Conservation (phyloP, 2,797 vertebrate genomes). For the Takifugu rubripes region DNA sequence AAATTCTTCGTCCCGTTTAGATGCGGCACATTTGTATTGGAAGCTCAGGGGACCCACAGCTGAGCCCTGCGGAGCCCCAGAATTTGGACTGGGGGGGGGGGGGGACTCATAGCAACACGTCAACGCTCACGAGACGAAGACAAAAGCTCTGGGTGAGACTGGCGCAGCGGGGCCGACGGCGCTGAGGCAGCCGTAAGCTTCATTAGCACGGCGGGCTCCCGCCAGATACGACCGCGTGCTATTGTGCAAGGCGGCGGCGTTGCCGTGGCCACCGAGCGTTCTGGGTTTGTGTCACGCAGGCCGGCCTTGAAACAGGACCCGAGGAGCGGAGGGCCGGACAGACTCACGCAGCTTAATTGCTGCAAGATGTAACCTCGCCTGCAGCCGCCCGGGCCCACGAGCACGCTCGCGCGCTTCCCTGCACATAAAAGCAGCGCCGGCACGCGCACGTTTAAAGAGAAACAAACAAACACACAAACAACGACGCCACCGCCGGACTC, state of each 20-base stretch:
- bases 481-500: constrained; percentile 14
- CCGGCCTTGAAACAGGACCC: constrained; percentile 71
- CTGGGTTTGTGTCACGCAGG: constrained; percentile 38
- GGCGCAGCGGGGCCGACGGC: too few species aligned
- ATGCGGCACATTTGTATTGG: background rate
- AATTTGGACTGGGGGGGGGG: background rate
- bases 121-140: constrained; percentile 37
- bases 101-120: constrained; percentile 38
- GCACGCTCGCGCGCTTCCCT: constrained; percentile 49
- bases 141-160: constrained; percentile 22
- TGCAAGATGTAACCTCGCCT: constrained; percentile 76
- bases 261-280: background rate
- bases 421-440: constrained; percentile 34
- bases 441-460: constrained; percentile 10
- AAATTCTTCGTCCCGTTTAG: background rate
- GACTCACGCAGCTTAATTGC: constrained; percentile 74
- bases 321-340: constrained; percentile 65
- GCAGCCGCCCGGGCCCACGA: constrained; percentile 63
- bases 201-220: too few species aligned
- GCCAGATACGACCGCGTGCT: constrained; percentile 17
- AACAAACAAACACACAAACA: constrained; percentile 34
- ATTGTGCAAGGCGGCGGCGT: constrained; percentile 49
- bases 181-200: too few species aligned
- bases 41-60: background rate
- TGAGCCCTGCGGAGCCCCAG: constrained; percentile 17